phyloP scores from a whole-genome alignment of 2,797 vertebrate species.

The Sciurus carolinensis region DNA sequence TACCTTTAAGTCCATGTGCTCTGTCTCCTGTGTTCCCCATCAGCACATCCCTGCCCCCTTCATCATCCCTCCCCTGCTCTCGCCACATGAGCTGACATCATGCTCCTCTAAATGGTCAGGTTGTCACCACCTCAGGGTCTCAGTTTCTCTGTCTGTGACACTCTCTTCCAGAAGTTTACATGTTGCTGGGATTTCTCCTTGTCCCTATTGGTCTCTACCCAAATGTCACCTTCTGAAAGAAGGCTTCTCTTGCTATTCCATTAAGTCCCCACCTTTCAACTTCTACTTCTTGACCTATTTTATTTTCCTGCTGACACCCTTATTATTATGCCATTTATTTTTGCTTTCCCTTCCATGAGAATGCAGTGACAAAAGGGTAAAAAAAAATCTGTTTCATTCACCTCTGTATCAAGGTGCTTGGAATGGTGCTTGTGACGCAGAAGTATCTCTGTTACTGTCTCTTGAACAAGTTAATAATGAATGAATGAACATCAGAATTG shows the following conservation, averaged over 20 bases:
- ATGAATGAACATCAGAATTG: not conserved
- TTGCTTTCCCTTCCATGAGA: not conserved
- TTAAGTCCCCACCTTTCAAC: not conserved
- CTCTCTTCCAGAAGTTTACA: not conserved
- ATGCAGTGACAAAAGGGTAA: not conserved
- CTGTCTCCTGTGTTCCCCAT: not conserved
- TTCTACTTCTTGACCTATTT: not conserved
- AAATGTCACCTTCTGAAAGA: not conserved
- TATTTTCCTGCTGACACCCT: not conserved
- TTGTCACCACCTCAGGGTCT: not conserved
- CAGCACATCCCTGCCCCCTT: not conserved
- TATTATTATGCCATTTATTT: not conserved
- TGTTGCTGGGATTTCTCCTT: not conserved
- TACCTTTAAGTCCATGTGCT: not conserved
- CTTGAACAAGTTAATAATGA: constrained; percentile 57
- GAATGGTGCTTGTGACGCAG: not conserved
- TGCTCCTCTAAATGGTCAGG: not conserved
- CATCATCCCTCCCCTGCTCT: not conserved
- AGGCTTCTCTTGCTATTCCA: not conserved
- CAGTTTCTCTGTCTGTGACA: not conserved
- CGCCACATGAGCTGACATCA: not conserved
- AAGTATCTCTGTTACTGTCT: constrained; percentile 3
- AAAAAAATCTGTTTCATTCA: not conserved
- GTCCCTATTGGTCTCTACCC: not conserved
- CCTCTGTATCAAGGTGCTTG: not conserved